Evolutionary conservation across 2,888 invertebrate genomes (phyloP).

Genomic region (Ophonus ardosiacus): DNA sequence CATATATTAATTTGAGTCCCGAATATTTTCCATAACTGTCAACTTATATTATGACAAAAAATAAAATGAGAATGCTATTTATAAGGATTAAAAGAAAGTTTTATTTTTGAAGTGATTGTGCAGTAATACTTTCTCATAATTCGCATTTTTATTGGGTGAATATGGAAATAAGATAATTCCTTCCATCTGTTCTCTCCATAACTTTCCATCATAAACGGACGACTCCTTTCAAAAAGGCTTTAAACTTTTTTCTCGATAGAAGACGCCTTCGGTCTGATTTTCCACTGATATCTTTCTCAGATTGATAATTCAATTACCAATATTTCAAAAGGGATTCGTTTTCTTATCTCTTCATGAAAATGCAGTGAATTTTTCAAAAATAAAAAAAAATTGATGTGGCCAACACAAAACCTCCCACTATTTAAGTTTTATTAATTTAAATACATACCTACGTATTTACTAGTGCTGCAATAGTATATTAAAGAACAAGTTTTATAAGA

Average conservation of each 20-base stretch:
- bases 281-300: neutral
- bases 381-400: neutral
- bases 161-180: slow-evolving; percentile 60
- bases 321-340: neutral
- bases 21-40: no score
- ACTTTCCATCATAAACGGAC: slow-evolving; percentile 50
- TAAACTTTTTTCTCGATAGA: slow-evolving; percentile 7
- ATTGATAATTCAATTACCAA: slow-evolving; percentile 24
- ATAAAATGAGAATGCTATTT: no score
- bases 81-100: no score
- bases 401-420: no score
- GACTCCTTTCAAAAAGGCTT: neutral
- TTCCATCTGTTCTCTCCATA: slow-evolving; percentile 58
- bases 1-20: no score
- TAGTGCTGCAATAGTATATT: no score
- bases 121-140: no score
- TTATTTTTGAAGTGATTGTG: no score
- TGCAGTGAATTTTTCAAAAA: neutral
- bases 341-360: neutral
- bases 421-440: no score
- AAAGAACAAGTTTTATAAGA: no score
- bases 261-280: neutral
- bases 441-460: no score
- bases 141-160: slow-evolving; percentile 56
- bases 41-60: no score